phyloP scores from a whole-genome alignment of 1,140 invertebrate species.

The Penaeus chinensis region DNA sequence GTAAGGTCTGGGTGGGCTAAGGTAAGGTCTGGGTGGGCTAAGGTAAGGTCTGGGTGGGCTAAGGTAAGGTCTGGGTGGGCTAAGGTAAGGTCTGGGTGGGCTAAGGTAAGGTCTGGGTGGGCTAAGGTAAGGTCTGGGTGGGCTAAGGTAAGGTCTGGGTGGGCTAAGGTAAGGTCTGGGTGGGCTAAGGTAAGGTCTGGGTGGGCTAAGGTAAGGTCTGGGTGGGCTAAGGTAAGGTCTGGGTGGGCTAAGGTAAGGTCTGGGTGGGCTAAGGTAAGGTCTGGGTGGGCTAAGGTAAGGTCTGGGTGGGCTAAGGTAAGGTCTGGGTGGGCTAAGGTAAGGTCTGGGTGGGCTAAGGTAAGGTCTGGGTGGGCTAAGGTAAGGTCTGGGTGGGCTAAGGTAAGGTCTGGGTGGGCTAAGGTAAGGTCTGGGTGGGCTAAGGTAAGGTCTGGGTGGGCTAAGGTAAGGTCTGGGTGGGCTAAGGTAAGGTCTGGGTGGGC shows the following conservation, averaged over 20 bases:
- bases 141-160: slow-evolving; percentile 83
- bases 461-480: slow-evolving; percentile 83
- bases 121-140: slow-evolving; percentile 83
- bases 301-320: slow-evolving; percentile 86
- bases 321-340: slow-evolving; percentile 86
- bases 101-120: slow-evolving; percentile 84
- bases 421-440: slow-evolving; percentile 86
- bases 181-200: slow-evolving; percentile 85
- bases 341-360: slow-evolving; percentile 86
- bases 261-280: slow-evolving; percentile 84
- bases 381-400: slow-evolving; percentile 85
- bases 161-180: slow-evolving; percentile 82
- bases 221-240: slow-evolving; percentile 84
- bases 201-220: slow-evolving; percentile 84
- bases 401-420: slow-evolving; percentile 85
- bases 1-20: slow-evolving; percentile 86
- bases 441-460: slow-evolving; percentile 84
- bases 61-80: slow-evolving; percentile 86
- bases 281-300: slow-evolving; percentile 84
- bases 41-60: slow-evolving; percentile 83
- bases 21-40: slow-evolving; percentile 84
- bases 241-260: slow-evolving; percentile 84
- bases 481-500: slow-evolving; percentile 86
- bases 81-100: slow-evolving; percentile 83
- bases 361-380: slow-evolving; percentile 85